These are phyloP conservation scores for Diorhabda sublineata DNA, from an alignment of 1,140 invertebrate species.

Conservation along the genomic window DNA sequence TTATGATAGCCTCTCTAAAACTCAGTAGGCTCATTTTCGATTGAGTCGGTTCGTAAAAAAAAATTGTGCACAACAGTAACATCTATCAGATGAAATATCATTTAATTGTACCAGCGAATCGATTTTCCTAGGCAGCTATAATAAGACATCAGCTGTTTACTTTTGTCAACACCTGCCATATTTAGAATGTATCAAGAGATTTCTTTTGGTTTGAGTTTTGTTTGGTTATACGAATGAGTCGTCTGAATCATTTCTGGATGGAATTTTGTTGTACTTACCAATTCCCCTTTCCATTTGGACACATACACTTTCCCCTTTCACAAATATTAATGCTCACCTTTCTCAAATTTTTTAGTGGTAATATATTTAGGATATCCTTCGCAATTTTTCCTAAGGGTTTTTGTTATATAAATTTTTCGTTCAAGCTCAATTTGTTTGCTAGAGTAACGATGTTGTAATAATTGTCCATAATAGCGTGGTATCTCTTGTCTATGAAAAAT, in stretches of 20 bases:
- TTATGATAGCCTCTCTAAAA: not conserved
- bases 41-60: not conserved
- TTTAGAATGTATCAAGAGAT: conserved; percentile 10
- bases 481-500: conserved; percentile 3
- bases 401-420: conserved; percentile 1
- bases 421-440: not conserved
- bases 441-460: not conserved
- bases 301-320: conserved; percentile 14
- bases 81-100: conserved; percentile 12
- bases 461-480: not conserved
- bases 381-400: conserved; percentile 20
- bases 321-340: conserved; percentile 19
- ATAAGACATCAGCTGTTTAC: not conserved
- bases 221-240: conserved; percentile 5
- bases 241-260: conserved; percentile 13
- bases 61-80: conserved; percentile 7
- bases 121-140: too few species aligned
- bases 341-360: conserved; percentile 15
- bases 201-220: conserved; percentile 15
- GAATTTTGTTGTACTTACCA: conserved; percentile 20
- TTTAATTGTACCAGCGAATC: not conserved
- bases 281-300: conserved; percentile 21
- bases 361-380: conserved; percentile 20
- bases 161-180: conserved; percentile 7
- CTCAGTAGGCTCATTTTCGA: not conserved